Conservation (phyloP, 1,140 invertebrate genomes). For the Myzus persicae region DNA sequence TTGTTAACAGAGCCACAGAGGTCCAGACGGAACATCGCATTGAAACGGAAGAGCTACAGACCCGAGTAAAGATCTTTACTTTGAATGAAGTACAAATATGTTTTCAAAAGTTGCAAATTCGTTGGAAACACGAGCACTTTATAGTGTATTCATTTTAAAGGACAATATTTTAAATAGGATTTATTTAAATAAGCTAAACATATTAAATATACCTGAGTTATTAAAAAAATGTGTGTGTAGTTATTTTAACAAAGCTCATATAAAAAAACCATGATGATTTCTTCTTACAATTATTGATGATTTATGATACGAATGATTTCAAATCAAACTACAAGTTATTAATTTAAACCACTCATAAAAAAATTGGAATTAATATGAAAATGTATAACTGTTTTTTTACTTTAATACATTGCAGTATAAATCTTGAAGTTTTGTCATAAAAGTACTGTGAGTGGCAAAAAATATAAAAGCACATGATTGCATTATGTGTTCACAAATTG, state of each 20-base stretch:
- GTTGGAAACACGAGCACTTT: neutral
- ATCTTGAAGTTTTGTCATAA: conserved; percentile 76
- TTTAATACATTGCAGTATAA: conserved; percentile 81
- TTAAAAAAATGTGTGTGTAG: neutral
- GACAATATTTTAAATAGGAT: neutral
- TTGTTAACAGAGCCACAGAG: neutral
- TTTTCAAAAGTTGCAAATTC: neutral
- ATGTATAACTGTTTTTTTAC: conserved; percentile 67
- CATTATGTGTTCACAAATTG: conserved; percentile 79
- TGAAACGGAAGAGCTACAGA: neutral
- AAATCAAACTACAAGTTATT: neutral
- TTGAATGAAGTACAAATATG: neutral
- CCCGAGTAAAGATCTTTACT: neutral
- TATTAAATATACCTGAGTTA: neutral
- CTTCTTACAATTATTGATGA: neutral
- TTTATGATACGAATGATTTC: neutral
- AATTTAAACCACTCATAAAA: neutral
- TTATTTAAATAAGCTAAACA: too few species aligned
- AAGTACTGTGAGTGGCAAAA: conserved; percentile 83
- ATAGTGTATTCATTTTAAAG: neutral
- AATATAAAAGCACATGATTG: conserved; percentile 77
- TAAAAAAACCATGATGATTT: neutral
- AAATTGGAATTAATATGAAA: neutral
- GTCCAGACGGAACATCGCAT: neutral
- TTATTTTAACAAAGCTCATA: neutral